Base-by-base conservation (phyloP, 2,113 vertebrate species). In the Daphoenositta chrysoptera region DNA sequence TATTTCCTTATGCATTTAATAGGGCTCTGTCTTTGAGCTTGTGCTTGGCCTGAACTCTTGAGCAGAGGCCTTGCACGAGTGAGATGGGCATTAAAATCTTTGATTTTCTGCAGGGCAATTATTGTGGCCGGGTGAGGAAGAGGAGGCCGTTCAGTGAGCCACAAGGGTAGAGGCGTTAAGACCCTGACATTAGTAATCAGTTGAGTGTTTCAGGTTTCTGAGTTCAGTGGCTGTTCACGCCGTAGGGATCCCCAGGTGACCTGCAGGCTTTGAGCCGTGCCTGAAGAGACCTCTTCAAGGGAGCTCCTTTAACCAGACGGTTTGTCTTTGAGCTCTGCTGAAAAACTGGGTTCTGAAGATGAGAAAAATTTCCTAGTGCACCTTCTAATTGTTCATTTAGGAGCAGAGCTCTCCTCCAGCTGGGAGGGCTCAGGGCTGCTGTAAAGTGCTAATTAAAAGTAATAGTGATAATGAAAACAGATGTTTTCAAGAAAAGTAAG, bases 371-470 rank as follows among this genome's bases (percentile, higher is more conserved):
- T 82, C 89, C 83, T 69, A 64, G 84, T 35, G 22, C 77, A 91
- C 87, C 85, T 96, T 88, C 53, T 96, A 95, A 97, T 96, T 96
- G 93, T 97, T 95, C 96, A 39, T 45, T 97, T 90, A 82, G 97
- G 95, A 95, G 92, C 68, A 93, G 94, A 93, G 57, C 86, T 88
- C 81, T 94, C 93, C 96, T 96, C 93, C 91, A 94, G 87, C 91
- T 86, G 94, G 90, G 83, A 91, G 95, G 94, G 57, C 87, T 91
- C 89, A 86, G 65, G 89, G 91, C 83, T 92, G 93, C 88, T 77
- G 83, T 94, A 91, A 95, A 97, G 93, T 93, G 93, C 96, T 97
- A 95, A 97, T 97, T 94, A 96, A 97, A 95, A 96, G 92, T 94
- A 92, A 95, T 76, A 94, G 94, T 94, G 83, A 87, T 95, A 94